Percentiles rank a stretch among this genome's conserved stretches.
These are phyloP conservation scores for Macrosiphum euphorbiae DNA, from an alignment of 2,888 invertebrate species.

Conservation along the genomic window DNA sequence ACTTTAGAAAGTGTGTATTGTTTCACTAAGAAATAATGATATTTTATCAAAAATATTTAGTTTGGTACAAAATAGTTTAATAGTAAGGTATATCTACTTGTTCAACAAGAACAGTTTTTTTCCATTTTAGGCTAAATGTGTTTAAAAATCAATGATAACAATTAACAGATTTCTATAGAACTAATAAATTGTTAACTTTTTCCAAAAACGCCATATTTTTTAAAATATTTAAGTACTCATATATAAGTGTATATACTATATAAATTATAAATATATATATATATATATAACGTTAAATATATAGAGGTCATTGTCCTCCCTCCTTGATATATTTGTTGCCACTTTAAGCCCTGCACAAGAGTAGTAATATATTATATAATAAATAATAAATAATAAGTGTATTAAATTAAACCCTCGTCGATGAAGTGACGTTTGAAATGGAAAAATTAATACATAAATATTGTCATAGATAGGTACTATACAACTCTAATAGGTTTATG, in stretches of 20 bases:
- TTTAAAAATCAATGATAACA: neutral
- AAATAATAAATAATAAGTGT: neutral
- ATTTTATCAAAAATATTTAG: neutral
- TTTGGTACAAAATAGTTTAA: neutral
- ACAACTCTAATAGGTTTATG: neutral
- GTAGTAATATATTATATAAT: neutral
- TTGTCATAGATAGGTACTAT: slow-evolving; percentile 7
- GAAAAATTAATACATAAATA: slow-evolving; percentile 25
- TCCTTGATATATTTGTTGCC: neutral
- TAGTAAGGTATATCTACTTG: neutral
- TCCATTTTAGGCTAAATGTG: neutral
- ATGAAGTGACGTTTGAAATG: neutral
- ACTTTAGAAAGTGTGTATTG: neutral
- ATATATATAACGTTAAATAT: neutral
- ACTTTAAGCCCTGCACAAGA: neutral
- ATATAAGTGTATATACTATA: neutral
- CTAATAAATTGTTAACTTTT: neutral
- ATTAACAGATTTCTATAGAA: neutral
- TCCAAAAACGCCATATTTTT: neutral
- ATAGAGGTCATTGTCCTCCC: neutral
- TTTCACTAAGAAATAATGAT: neutral
- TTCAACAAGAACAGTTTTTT: neutral
- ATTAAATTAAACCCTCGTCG: slow-evolving; percentile 25
- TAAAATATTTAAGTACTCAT: neutral
- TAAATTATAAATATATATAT: neutral